Base-by-base conservation (phyloP, 37 sponge, comb jelly and placozoan genomes). In the Trichoplax adhaerens region DNA sequence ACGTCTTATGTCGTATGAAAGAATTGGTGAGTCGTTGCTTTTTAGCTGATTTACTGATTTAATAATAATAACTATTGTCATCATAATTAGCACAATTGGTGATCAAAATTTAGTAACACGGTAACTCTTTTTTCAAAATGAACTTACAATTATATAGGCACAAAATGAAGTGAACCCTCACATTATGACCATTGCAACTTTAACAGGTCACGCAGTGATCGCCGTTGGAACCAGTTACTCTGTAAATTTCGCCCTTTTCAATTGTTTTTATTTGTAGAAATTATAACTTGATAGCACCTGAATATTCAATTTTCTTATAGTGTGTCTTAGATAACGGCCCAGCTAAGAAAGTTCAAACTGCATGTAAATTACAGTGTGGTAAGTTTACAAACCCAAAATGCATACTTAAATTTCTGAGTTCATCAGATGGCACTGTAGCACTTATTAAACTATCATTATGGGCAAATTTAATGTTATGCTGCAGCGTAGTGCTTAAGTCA, bases 151-250 rank as follows among this genome's bases (percentile, higher is more conserved):
- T 60, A 29, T 63, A n/a, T 51, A 73, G 79, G 79, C 81, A 55
- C 54, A 51, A 12, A 55, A 3, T 10, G 71, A 64, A 48, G 62
- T 53, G 7, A 81, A 79, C 70, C 77, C 81, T 1, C 64, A 77
- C 54, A 48, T 68, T 50, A 46, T 79, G 50, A 70, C 75, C 64
- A 78, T 77, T 47, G 77, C 81, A 68, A 78, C 81, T 4, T 73
- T 78, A 50, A 78, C 79, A 51, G 79, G 79, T 46, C 79, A 78
- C 59, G 79, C 73, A 48, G 60, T 78, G 56, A 60, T 55, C 61
- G 81, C 81, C 49, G 62, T 65, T 77, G 81, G 81, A 52, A 70
- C 81, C 8, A 58, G 50, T 7, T 81, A 81, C 65, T 62, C 81
- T 52, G 80, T 79, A 46, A 71, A 72, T 58, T 29, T 29, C 29